These are phyloP conservation scores for Stomatorhinus walkeri DNA, from an alignment of 2,797 vertebrate genomes.

Conservation along the genomic window DNA sequence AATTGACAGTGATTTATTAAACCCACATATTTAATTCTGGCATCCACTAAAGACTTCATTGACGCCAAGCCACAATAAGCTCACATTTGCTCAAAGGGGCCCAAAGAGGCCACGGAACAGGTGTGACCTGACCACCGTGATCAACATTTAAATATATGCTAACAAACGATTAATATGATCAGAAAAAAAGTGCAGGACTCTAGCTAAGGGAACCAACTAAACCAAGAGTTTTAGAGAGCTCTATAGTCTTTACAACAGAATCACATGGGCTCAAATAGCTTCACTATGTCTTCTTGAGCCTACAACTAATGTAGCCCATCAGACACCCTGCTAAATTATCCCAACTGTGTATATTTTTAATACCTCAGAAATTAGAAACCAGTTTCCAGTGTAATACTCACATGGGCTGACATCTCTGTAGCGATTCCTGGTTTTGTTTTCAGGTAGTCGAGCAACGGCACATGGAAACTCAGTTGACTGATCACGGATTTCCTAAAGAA, in stretches of 20 bases:
- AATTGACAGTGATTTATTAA: background rate
- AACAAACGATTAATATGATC: background rate
- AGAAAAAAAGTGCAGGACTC: background rate
- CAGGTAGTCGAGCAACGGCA: slow-evolving; percentile 84
- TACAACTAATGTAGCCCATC: background rate
- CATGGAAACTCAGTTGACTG: slow-evolving; percentile 94
- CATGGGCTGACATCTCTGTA: slow-evolving; percentile 98
- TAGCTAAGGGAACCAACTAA: background rate
- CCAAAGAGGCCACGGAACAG: background rate
- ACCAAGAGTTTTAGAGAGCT: background rate
- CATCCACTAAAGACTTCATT: background rate
- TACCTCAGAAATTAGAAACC: background rate
- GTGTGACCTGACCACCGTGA: background rate
- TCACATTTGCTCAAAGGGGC: background rate
- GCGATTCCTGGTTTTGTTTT: slow-evolving; percentile 94
- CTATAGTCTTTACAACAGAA: background rate
- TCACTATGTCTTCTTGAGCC: background rate
- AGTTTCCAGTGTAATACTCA: slow-evolving; percentile 57
- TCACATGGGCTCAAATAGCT: background rate
- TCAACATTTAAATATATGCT: background rate
- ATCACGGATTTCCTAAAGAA: slow-evolving; percentile 81
- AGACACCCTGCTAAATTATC: background rate
- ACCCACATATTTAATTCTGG: background rate
- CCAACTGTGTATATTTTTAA: background rate
- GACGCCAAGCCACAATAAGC: background rate